Percentiles rank a stretch among this genome's conserved stretches.
These are phyloP conservation scores for Crocallis elinguaria DNA, from an alignment of 2,888 invertebrate genomes.

Conservation along the genomic window DNA sequence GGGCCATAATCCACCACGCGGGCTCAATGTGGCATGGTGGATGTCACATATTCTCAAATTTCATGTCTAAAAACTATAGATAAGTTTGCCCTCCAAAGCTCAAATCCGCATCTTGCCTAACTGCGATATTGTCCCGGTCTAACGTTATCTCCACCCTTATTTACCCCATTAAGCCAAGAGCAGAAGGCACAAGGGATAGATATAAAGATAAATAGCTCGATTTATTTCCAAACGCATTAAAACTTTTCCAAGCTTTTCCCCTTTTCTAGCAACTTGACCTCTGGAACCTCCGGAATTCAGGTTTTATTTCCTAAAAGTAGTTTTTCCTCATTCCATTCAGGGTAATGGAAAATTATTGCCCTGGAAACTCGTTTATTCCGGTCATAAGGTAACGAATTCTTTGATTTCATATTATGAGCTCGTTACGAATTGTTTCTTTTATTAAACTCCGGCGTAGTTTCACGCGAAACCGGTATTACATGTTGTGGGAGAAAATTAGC, in stretches of 20 bases:
- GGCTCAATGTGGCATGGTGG: too few species aligned
- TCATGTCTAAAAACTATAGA: too few species aligned
- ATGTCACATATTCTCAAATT: too few species aligned
- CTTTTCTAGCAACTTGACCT: constrained; percentile 51
- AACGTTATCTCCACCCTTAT: constrained; percentile 23
- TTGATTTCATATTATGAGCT: constrained; percentile 25
- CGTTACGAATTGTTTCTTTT: constrained; percentile 30
- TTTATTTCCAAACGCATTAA: constrained; percentile 75
- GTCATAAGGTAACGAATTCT: constrained; percentile 24
- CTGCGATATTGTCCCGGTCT: constrained; percentile 2
- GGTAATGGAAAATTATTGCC: constrained; percentile 40
- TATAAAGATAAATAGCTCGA: constrained; percentile 74
- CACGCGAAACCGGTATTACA: constrained; percentile 28
- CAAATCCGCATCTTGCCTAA: background rate
- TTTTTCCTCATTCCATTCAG: constrained; percentile 40
- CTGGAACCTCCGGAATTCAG: constrained; percentile 47
- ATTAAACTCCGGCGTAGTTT: constrained; percentile 24
- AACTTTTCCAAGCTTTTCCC: constrained; percentile 58
- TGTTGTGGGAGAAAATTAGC: constrained; percentile 32
- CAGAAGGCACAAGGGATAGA: constrained; percentile 52
- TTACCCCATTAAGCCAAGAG: constrained; percentile 36
- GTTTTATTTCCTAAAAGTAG: constrained; percentile 40
- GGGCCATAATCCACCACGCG: too few species aligned
- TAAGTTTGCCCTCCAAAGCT: background rate
- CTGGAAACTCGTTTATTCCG: constrained; percentile 27